A percentile compares a stretch with the other conserved stretches of the same genome.
Conservation (phyloP, 2,797 vertebrate species). For the Arrhamphus sclerolepis region DNA sequence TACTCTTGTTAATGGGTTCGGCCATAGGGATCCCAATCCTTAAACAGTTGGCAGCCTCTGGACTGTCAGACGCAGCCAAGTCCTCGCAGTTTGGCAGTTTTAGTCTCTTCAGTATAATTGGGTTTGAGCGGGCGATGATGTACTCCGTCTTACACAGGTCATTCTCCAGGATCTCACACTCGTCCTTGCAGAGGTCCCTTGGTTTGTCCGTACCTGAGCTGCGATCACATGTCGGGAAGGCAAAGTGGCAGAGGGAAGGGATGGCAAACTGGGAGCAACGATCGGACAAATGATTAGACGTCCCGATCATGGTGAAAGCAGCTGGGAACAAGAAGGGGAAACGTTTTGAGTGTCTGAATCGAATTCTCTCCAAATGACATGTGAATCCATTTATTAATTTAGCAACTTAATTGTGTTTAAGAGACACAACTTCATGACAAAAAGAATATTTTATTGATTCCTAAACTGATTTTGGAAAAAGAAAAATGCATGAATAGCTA, state of each 20-base stretch:
- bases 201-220: conserved; percentile 87
- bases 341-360: background rate
- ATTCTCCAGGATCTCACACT: conserved; percentile 97
- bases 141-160: conserved; percentile 98
- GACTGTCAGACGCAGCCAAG: conserved; percentile 90
- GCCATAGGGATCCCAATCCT: conserved; percentile 97
- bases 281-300: conserved; percentile 95
- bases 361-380: background rate
- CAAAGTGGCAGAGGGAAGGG: conserved; percentile 96
- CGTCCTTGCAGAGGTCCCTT: conserved; percentile 93
- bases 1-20: conserved; percentile 96
- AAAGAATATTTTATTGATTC: background rate
- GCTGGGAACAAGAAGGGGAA: conserved; percentile 77
- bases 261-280: conserved; percentile 98
- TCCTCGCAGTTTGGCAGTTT: conserved; percentile 98
- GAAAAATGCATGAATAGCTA: background rate
- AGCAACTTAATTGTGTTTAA: background rate
- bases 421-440: background rate
- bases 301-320: conserved; percentile 99
- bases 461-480: background rate
- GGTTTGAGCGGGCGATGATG: conserved; percentile 96
- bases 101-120: conserved; percentile 93
- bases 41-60: conserved; percentile 90
- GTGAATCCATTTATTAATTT: background rate
- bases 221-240: conserved; percentile 95